Conservation (phyloP, 2,113 vertebrate species). For the Mustela nigripes region DNA sequence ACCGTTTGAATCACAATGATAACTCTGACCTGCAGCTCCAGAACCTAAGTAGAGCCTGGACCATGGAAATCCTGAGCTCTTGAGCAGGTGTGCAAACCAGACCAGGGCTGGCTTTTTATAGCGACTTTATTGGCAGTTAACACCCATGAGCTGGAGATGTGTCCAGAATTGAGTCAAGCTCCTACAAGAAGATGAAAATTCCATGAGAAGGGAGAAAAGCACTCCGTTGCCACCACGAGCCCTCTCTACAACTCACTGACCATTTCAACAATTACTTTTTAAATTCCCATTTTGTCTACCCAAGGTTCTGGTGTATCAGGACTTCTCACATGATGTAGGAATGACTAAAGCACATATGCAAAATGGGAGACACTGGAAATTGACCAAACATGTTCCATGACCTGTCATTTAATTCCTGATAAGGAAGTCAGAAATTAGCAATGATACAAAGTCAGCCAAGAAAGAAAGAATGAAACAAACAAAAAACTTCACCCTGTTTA, state of each 20-base stretch:
- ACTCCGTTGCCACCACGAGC: neutral
- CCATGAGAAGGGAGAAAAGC: slow-evolving; percentile 57
- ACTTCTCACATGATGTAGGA: neutral
- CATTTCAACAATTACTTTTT: neutral
- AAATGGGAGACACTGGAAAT: neutral
- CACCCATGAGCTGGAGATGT: neutral
- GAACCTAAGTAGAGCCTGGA: neutral
- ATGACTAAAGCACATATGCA: neutral
- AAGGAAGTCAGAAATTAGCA: slow-evolving; percentile 44
- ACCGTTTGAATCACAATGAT: neutral
- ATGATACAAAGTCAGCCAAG: neutral
- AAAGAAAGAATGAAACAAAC: neutral
- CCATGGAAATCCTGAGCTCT: neutral
- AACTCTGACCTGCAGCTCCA: neutral
- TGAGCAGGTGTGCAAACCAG: neutral
- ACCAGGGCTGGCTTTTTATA: neutral
- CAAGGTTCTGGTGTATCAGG: neutral
- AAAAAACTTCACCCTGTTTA: neutral
- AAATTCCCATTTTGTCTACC: neutral
- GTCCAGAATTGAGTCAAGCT: neutral
- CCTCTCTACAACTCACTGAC: neutral
- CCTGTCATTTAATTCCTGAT: neutral
- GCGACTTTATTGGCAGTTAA: neutral
- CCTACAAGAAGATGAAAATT: slow-evolving; percentile 21
- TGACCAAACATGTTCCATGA: neutral